phyloP scores from a whole-genome alignment of 2,797 vertebrate species.

The Gobio occitaniae region DNA sequence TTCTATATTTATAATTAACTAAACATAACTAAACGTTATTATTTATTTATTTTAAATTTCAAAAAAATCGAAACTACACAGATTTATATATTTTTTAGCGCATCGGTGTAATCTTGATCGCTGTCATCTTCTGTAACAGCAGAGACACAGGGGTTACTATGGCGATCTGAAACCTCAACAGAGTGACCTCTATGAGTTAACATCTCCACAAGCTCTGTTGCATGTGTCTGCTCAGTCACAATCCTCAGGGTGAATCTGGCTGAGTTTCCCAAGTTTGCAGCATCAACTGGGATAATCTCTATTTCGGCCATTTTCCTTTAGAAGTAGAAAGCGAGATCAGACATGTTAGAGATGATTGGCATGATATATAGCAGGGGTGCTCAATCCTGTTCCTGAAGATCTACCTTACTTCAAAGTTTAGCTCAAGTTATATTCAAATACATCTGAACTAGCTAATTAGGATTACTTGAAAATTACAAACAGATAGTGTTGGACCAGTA shows the following conservation, averaged over 20 bases:
- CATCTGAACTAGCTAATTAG: not conserved
- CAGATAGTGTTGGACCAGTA: not conserved
- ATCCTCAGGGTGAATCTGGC: constrained; percentile 56
- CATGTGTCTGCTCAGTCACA: constrained; percentile 59
- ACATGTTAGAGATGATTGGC: not conserved
- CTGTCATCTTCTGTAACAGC: not conserved
- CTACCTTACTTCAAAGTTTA: not conserved
- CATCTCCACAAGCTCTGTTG: constrained; percentile 55
- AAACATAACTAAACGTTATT: not conserved
- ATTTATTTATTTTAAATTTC: no score
- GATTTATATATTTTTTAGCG: constrained; percentile 3
- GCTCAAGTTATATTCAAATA: not conserved
- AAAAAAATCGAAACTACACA: not conserved
- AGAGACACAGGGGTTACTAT: not conserved
- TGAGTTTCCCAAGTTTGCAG: not conserved
- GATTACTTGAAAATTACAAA: not conserved
- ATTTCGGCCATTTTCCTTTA: constrained; percentile 53
- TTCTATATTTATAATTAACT: not conserved
- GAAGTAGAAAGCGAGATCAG: not conserved
- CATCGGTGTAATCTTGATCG: constrained; percentile 4
- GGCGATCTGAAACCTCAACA: not conserved
- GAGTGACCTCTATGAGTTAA: constrained; percentile 12
- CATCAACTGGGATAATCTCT: constrained; percentile 47
- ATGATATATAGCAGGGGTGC: not conserved
- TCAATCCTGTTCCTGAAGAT: not conserved